Percentiles rank a stretch among this genome's conserved stretches.
Evolutionary conservation across 2,113 vertebrate genomes (phyloP).

Genomic region (Brachyhypopomus occidentalis): DNA sequence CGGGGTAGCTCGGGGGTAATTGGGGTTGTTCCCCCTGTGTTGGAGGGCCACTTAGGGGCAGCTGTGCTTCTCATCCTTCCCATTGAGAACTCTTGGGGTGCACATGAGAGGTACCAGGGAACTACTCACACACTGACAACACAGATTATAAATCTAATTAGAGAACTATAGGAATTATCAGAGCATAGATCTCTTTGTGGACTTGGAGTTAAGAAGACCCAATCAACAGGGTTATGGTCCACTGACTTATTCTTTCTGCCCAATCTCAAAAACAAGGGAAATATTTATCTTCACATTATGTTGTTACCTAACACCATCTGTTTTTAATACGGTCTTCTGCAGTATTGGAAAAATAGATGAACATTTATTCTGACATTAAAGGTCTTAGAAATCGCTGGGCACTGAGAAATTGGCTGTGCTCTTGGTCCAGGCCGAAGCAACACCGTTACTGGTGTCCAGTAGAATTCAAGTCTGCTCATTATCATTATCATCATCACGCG

Average conservation of each 20-base stretch:
- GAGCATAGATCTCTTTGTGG: constrained; percentile 66
- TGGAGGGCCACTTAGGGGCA: constrained; percentile 33
- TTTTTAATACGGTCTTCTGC: not conserved
- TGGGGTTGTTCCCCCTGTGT: constrained; percentile 9
- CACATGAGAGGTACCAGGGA: constrained; percentile 27
- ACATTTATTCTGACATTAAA: not conserved
- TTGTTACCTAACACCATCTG: constrained; percentile 6
- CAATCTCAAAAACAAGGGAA: constrained; percentile 15
- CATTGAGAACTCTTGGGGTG: constrained; percentile 44
- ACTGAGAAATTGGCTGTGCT: not conserved
- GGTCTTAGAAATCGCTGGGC: not conserved
- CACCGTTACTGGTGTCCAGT: too few relatives aligned
- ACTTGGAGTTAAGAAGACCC: constrained; percentile 51
- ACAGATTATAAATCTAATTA: constrained; percentile 64
- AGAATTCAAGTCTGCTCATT: too few relatives aligned
- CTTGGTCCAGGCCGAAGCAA: not conserved
- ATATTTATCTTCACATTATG: not conserved
- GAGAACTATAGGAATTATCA: constrained; percentile 67
- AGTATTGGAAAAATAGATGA: not conserved
- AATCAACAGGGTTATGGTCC: constrained; percentile 43
- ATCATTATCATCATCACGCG: not conserved
- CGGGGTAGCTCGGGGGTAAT: constrained; percentile 9
- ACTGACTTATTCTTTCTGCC: constrained; percentile 7
- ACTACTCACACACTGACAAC: constrained; percentile 36
- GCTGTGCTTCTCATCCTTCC: constrained; percentile 40